A percentile compares a stretch with the other conserved stretches of the same genome.
These are phyloP conservation scores for Ametastegia equiseti DNA, from an alignment of 2,888 invertebrate genomes.

Conservation along the genomic window DNA sequence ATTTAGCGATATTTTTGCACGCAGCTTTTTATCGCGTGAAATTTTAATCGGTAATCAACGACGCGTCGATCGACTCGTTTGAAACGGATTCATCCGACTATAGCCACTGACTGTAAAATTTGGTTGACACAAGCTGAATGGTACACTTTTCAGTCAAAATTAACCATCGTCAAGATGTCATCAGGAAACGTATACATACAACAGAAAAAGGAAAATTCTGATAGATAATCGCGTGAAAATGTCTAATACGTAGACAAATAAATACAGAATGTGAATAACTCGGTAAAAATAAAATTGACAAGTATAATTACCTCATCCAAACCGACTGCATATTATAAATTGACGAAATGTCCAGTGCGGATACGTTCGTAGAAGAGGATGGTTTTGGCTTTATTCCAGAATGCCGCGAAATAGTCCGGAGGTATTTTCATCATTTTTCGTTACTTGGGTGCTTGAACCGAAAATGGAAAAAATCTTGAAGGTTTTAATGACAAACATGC, in stretches of 20 bases:
- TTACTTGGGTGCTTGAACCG: no score
- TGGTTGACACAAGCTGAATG: neutral
- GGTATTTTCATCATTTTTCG: conserved; percentile 54
- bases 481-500: neutral
- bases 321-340: neutral
- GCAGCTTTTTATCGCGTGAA: neutral
- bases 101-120: neutral
- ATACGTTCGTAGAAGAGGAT: conserved; percentile 61
- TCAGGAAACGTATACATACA: no score
- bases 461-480: neutral
- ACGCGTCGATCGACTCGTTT: conserved; percentile 19
- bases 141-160: no score
- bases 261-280: neutral
- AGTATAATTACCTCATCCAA: neutral
- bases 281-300: conserved; percentile 13
- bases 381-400: conserved; percentile 67
- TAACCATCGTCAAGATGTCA: neutral
- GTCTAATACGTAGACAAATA: neutral
- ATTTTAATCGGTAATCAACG: neutral
- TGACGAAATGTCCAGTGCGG: conserved; percentile 55
- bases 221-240: neutral
- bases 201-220: neutral
- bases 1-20: no score
- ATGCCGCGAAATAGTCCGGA: conserved; percentile 59
- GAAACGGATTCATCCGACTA: neutral